Conservation (phyloP, 2,113 vertebrate genomes). For the Lepidothrix coronata region DNA sequence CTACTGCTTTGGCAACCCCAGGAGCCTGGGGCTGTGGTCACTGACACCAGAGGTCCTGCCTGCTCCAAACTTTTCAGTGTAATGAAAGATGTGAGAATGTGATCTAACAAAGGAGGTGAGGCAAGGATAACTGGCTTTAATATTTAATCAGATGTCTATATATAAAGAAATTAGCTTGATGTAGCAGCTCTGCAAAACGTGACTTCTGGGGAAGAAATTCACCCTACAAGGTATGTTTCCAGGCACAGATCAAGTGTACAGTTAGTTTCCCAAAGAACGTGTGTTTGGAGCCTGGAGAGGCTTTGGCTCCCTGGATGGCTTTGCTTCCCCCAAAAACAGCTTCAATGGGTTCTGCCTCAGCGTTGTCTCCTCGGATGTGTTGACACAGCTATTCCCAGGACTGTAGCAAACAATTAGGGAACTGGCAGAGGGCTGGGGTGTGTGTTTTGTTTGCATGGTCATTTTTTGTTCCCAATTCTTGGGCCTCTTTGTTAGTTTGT, state of each 20-base stretch:
- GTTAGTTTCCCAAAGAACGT: not conserved
- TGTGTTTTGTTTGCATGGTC: not conserved
- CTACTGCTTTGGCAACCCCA: not conserved
- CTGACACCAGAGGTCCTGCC: not conserved
- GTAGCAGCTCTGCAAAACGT: not conserved
- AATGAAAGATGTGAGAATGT: not conserved
- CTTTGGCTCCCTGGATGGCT: not conserved
- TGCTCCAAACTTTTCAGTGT: not conserved
- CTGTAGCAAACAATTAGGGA: not conserved
- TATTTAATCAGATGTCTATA: not conserved
- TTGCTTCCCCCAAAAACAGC: not conserved
- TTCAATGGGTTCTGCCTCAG: not conserved
- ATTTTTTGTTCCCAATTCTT: not conserved
- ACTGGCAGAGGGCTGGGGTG: not conserved
- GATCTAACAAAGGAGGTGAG: constrained; percentile 30
- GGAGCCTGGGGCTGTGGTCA: not conserved
- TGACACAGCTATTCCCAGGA: not conserved
- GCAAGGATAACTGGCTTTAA: not conserved
- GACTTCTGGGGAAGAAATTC: not conserved
- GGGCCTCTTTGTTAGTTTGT: not conserved
- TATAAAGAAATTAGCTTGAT: not conserved
- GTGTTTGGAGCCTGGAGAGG: not conserved
- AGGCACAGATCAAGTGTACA: not conserved
- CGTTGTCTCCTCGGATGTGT: not conserved
- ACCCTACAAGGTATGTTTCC: not conserved